Conservation (phyloP, 2,797 vertebrate genomes). For the Staurois parvus region DNA sequence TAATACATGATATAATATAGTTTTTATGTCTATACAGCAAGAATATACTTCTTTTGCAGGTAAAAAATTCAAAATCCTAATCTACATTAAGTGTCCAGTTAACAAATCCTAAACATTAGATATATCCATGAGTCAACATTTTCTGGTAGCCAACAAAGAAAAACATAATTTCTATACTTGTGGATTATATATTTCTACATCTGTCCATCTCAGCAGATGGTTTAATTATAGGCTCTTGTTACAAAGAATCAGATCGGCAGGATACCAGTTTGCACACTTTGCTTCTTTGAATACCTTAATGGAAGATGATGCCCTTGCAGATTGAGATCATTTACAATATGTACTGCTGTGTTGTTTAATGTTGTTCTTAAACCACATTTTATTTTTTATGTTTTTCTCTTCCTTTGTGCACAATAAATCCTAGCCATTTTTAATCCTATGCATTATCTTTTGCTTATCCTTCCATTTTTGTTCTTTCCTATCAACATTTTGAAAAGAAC, state of each 20-base stretch:
- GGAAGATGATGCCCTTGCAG: constrained; percentile 39
- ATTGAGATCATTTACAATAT: constrained; percentile 43
- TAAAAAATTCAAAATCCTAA: constrained; percentile 4
- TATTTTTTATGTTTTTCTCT: constrained; percentile 28
- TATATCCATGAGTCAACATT: neutral
- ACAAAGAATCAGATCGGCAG: constrained; percentile 48
- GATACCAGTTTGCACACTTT: constrained; percentile 41
- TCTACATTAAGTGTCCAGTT: neutral
- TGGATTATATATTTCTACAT: constrained; percentile 32
- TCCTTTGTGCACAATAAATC: constrained; percentile 39
- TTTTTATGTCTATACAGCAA: constrained; percentile 47
- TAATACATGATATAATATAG: constrained; percentile 38
- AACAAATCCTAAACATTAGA: neutral
- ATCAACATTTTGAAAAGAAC: constrained; percentile 37
- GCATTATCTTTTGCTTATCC: constrained; percentile 48
- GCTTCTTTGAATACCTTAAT: constrained; percentile 47
- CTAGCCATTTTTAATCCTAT: constrained; percentile 39
- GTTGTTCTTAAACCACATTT: constrained; percentile 34
- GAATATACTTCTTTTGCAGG: neutral
- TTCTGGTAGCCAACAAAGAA: neutral
- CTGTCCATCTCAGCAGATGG: constrained; percentile 42
- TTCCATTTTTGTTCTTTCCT: constrained; percentile 24
- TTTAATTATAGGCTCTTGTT: constrained; percentile 51
- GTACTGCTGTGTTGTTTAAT: constrained; percentile 53
- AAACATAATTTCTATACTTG: constrained; percentile 18